Evolutionary conservation across 2,113 vertebrate genomes (phyloP).

Genomic region (Tringa solitaria): DNA sequence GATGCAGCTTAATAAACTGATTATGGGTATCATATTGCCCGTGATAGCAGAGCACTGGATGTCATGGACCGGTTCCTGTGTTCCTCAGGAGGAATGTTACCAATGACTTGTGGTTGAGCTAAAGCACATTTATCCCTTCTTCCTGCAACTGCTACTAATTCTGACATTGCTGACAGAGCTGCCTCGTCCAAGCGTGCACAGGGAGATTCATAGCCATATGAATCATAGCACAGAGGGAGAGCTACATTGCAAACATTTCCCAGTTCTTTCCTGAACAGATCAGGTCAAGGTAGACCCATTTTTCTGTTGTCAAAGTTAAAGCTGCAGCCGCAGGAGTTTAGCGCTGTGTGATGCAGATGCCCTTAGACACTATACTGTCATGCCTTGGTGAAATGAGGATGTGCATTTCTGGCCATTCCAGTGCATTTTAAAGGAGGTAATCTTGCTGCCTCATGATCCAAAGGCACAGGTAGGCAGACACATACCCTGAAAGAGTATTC

Average conservation of each 20-base stretch:
- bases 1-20: constrained; percentile 64
- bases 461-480: background rate
- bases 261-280: background rate
- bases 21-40: constrained; percentile 49
- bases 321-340: background rate
- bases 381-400: background rate
- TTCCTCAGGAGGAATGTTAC: constrained; percentile 25
- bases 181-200: background rate
- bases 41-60: constrained; percentile 9
- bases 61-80: constrained; percentile 28
- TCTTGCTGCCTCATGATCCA: background rate
- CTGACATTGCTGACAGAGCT: constrained; percentile 52
- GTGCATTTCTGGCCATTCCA: background rate
- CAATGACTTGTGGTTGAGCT: constrained; percentile 4
- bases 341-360: background rate
- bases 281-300: background rate
- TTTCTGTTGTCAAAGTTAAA: background rate
- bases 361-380: background rate
- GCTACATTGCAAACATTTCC: background rate
- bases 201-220: constrained; percentile 3
- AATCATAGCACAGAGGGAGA: background rate
- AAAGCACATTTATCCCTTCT: constrained; percentile 26
- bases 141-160: constrained; percentile 45
- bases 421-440: background rate
- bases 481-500: background rate